Evolutionary conservation across 2,888 invertebrate genomes (phyloP), one percentile per base, ranked within the genome.

Genomic region (Amaurobius ferox): DNA sequence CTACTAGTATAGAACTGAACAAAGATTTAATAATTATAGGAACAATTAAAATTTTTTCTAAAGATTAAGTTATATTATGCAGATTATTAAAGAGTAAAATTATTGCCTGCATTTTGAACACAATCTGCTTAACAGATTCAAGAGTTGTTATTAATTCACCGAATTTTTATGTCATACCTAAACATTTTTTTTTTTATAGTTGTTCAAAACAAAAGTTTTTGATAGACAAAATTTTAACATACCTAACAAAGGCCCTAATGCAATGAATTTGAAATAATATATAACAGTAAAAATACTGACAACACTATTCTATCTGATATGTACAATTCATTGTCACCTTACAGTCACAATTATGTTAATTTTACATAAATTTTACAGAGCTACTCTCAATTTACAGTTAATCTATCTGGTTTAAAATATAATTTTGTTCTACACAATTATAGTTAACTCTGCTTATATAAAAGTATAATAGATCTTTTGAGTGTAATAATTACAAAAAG

Each of bases 301-400:
- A 68, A 68, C 13, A 68, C 72, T 85, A 85, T 85, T 78, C 66
- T 26, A 67, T 78, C 72, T 77, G 77, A 78, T 85, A 85, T 85
- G 71, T 85, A 85, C 83, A 85, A 32, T 66, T 85, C 61, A 72
- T 29, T 61, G 66, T 70, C 62, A 81, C 29, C 68, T 23, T 68
- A 62, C 61, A 44, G 19, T 55, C 61, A 81, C 40, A 77, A 39
- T 40, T 19, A 66, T 7, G 28, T 48, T 48, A 66, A 23, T 77
- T 77, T 71, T 85, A 66, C 67, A 81, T 61, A 48, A 40, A 67
- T 44, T 67, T 83, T 44, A 72, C 77, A 77, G 64, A 85, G 72
- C 78, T 72, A 72, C 77, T 71, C n/a, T n/a, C 11, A 23, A 62
- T 19, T 72, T 62, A 64, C n/a, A 19, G 29, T 2, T 6, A 62